Conservation (phyloP, 2,888 invertebrate genomes). For the Eurois occulta region DNA sequence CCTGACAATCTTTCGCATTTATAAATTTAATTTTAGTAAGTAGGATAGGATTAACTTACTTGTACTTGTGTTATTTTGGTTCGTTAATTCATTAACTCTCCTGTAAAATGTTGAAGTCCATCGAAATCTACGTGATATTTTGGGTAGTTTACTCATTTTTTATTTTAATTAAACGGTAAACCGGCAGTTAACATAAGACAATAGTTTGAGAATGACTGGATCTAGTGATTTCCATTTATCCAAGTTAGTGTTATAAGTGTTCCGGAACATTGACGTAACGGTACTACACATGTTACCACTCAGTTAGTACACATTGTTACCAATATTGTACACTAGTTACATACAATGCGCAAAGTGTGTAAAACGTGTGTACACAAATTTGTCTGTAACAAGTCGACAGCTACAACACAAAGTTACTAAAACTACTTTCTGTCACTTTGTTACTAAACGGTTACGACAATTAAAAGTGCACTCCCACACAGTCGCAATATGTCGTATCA, state of each 20-base stretch:
- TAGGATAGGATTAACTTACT: too few relatives aligned
- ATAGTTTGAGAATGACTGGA: not conserved
- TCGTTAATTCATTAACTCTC: not conserved
- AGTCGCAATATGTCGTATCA: constrained; percentile 5
- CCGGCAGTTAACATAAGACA: not conserved
- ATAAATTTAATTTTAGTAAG: too few relatives aligned
- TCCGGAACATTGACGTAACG: too few relatives aligned
- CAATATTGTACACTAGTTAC: not conserved
- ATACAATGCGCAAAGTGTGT: not conserved
- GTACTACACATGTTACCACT: too few relatives aligned
- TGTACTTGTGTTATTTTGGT: not conserved
- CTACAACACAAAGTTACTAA: not conserved
- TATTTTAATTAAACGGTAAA: not conserved
- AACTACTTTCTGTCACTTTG: not conserved
- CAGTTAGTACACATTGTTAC: too few relatives aligned
- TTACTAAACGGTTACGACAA: not conserved
- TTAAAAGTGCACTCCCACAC: not conserved
- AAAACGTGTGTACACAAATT: not conserved
- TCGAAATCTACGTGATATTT: not conserved
- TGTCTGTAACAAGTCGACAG: not conserved
- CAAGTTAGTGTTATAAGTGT: constrained; percentile 1
- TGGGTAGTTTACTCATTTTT: constrained; percentile 5
- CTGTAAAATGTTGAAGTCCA: not conserved
- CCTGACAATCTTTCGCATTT: too few relatives aligned
- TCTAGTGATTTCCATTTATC: not conserved